Conservation (phyloP, 2,797 vertebrate genomes). For the Danio aesculapii region DNA sequence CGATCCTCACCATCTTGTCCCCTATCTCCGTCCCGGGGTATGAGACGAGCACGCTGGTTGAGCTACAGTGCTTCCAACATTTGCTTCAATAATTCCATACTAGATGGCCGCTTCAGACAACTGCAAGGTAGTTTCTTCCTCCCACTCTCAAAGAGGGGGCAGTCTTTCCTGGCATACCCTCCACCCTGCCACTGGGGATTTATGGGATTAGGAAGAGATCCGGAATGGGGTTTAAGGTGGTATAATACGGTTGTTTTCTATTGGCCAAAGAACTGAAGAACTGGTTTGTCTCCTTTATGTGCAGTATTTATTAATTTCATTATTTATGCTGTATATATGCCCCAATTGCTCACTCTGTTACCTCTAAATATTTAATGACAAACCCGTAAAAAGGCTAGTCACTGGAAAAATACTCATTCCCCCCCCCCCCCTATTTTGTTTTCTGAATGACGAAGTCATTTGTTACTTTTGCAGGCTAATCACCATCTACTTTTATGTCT, state of each 20-base stretch:
- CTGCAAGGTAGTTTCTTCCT: conserved; percentile 79
- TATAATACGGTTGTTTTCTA: conserved; percentile 6
- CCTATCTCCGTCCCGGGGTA: conserved; percentile 73
- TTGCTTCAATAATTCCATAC: conserved; percentile 79
- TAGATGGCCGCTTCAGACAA: conserved; percentile 84
- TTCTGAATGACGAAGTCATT: conserved; percentile 20
- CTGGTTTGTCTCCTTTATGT: conserved; percentile 42
- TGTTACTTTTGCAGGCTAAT: neutral
- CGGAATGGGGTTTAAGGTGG: neutral
- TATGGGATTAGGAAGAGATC: conserved; percentile 42
- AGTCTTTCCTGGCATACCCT: conserved; percentile 39
- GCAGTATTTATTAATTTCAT: conserved; percentile 69
- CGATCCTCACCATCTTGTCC: conserved; percentile 66
- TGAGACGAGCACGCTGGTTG: conserved; percentile 80
- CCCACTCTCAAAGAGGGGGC: conserved; percentile 11
- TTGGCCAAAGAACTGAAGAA: conserved; percentile 43
- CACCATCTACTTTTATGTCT: neutral
- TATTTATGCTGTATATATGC: conserved; percentile 63
- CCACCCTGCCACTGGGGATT: conserved; percentile 30
- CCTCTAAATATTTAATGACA: conserved; percentile 72
- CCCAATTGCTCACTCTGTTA: conserved; percentile 73
- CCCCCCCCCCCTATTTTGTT: neutral
- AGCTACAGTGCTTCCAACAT: conserved; percentile 84
- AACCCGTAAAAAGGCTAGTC: conserved; percentile 66
- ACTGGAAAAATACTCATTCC: conserved; percentile 10